Evolutionary conservation across 2,113 vertebrate species (phyloP).

Genomic region (Takifugu flavidus): DNA sequence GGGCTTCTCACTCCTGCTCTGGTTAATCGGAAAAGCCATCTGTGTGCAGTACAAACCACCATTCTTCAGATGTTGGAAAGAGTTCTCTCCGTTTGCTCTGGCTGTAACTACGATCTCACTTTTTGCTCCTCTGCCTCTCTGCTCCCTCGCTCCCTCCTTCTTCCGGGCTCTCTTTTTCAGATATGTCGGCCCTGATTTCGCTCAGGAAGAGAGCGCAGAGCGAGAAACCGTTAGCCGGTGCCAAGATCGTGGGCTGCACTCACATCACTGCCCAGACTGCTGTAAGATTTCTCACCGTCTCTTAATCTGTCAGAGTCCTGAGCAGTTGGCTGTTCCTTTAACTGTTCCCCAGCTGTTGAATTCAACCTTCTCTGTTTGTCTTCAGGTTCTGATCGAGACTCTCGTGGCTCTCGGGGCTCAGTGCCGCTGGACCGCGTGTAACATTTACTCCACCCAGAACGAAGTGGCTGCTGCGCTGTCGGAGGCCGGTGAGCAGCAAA

Average conservation of each 20-base stretch:
- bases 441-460: constrained; percentile 98
- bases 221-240: constrained; percentile 95
- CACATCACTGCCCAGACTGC: constrained; percentile 98
- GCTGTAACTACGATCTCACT: not conserved
- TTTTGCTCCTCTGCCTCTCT: not conserved
- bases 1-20: not conserved
- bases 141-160: constrained; percentile 1
- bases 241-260: constrained; percentile 96
- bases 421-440: constrained; percentile 98
- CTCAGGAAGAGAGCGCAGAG: constrained; percentile 97
- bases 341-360: not conserved
- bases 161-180: constrained; percentile 66
- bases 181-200: constrained; percentile 97
- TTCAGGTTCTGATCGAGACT: constrained; percentile 94
- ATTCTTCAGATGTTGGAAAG: not conserved
- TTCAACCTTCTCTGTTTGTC: not conserved
- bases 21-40: not conserved
- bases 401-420: constrained; percentile 93
- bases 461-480: constrained; percentile 94
- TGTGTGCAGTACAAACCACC: not conserved
- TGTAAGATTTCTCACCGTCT: constrained; percentile 68
- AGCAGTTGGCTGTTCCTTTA: not conserved
- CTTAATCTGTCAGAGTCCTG: not conserved
- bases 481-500: constrained; percentile 61
- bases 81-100: not conserved